Base-by-base conservation (phyloP, 1,140 invertebrate genomes). In the Drosophila biarmipes region DNA sequence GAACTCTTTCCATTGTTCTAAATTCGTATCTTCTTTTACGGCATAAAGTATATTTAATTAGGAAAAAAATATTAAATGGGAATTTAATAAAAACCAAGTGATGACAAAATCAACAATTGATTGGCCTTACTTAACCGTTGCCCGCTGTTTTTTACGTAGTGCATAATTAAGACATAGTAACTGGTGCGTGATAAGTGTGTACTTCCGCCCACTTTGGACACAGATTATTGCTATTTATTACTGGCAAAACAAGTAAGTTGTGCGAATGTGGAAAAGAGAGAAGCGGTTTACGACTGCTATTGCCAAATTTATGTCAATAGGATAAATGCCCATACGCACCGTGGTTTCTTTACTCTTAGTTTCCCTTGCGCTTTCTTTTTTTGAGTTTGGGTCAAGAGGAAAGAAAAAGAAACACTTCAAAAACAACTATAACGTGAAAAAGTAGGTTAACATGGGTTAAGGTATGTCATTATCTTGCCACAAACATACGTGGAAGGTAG, bases 271-370 rank as follows among this genome's bases (percentile, higher is more conserved):
- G 12, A 37, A 40, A 40, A 21, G 27, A 56, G 24, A 21, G n/a
- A 82, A 82, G 63, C 61, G 69, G 80, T 74, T 62, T 46, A 42
- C 24, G 51, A 45, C 34, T 42, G 38, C 40, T 46, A 46, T 19
- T 45, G 62, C 38, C 53, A 62, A 82, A 81, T 82, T 54, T 64
- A 73, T 87, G 82, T 87, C 82, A 87, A 76, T 76, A 82, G 82
- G 84, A 72, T 56, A 89, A 89, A 78, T 37, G 48, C 74, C 58
- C 54, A 48, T 53, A 69, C 43, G 45, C 58, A 57, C 55, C 15
- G 40, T 42, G 38, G 38, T 19, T 38, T 10, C 53, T 29, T 10
- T 7, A 1, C 42, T 57, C 31, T 56, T 7, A 38, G 5, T 40
- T 40, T 27, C 19, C 31, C 38, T n/a, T 34, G 17, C 19, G 31